Evolutionary conservation across 2,113 vertebrate genomes (phyloP).

Genomic region (Laticauda laticaudata): DNA sequence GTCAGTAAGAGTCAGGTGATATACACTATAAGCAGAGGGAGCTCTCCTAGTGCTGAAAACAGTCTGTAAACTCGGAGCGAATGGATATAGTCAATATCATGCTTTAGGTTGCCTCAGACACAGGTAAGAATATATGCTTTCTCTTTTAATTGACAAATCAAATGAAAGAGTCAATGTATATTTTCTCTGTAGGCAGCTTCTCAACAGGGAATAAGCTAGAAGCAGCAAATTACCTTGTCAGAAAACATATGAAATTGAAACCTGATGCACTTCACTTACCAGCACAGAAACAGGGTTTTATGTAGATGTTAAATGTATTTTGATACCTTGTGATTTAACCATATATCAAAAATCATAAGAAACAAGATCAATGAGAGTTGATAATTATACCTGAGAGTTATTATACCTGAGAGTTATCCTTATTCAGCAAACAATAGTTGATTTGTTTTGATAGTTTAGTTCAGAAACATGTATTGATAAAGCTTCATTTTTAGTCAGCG

Average conservation of each 20-base stretch:
- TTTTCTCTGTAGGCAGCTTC: slow-evolving; percentile 6
- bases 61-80: slow-evolving; percentile 56
- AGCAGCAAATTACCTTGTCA: neutral
- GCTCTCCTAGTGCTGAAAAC: slow-evolving; percentile 81
- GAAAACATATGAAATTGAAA: slow-evolving; percentile 51
- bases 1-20: slow-evolving; percentile 59
- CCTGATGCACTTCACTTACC: slow-evolving; percentile 69
- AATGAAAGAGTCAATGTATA: slow-evolving; percentile 38
- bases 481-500: neutral
- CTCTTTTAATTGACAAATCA: slow-evolving; percentile 23
- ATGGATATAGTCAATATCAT: slow-evolving; percentile 65
- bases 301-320: neutral
- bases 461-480: neutral
- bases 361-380: neutral
- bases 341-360: slow-evolving; percentile 10
- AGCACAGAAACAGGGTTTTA: neutral
- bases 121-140: slow-evolving; percentile 70
- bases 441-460: neutral
- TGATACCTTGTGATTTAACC: neutral
- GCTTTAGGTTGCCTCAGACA: slow-evolving; percentile 50
- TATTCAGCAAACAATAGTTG: rapidly evolving
- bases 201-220: neutral
- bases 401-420: neutral
- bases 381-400: neutral
- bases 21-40: slow-evolving; percentile 71